These are phyloP conservation scores for Eptatretus burgeri DNA, from an alignment of 2,113 vertebrate species.

Conservation along the genomic window DNA sequence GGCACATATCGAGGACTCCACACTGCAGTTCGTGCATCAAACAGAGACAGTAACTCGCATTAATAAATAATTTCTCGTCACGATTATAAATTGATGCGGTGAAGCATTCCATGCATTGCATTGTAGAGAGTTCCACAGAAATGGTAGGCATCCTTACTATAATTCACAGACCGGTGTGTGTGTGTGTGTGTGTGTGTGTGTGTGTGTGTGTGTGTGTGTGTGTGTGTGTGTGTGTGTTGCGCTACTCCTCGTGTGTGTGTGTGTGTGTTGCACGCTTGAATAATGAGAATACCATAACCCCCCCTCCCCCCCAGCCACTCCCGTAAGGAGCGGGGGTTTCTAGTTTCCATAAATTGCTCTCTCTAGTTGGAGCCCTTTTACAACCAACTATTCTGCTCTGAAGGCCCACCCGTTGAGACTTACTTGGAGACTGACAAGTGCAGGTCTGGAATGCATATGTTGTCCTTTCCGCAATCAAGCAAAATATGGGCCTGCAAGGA, in stretches of 20 bases:
- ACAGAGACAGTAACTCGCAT: too few species aligned
- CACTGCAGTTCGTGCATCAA: too few species aligned
- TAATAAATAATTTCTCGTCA: too few species aligned
- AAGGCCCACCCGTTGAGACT: conserved; percentile 12
- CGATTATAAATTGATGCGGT: too few species aligned
- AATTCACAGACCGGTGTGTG: neutral
- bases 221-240: neutral
- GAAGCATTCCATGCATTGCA: too few species aligned
- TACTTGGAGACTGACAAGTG: conserved; percentile 42
- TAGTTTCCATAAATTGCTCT: too few species aligned
- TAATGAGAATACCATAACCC: too few species aligned
- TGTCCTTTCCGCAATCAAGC: conserved; percentile 62
- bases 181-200: neutral
- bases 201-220: neutral
- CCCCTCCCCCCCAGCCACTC: too few species aligned
- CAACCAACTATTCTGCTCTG: too few species aligned
- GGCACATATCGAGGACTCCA: too few species aligned
- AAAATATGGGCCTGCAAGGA: conserved; percentile 38
- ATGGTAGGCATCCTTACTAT: neutral
- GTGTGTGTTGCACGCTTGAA: neutral
- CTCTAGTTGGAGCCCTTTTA: neutral
- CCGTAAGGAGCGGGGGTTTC: too few species aligned
- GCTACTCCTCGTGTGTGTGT: neutral
- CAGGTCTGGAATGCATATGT: conserved; percentile 59
- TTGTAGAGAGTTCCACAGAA: too few species aligned